phyloP scores from a whole-genome alignment of 2,113 vertebrate genomes.

The Gobio gobio region DNA sequence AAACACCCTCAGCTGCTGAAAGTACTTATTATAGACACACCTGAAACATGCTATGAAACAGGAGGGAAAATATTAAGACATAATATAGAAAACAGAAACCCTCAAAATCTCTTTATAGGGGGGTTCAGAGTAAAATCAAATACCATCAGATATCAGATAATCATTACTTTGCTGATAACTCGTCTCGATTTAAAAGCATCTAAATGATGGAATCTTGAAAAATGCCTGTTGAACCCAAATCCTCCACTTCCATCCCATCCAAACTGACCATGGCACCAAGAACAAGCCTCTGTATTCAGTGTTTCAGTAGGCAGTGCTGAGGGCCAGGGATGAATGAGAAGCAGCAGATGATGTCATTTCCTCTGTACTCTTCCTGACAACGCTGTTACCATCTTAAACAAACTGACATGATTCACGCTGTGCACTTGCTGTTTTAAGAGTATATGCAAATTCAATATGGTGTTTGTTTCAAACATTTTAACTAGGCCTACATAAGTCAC shows the following conservation, averaged over 20 bases:
- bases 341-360: slow-evolving; percentile 68
- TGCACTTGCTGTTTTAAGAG: not conserved
- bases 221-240: not conserved
- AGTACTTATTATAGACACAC: slow-evolving; percentile 51
- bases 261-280: slow-evolving; percentile 5
- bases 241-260: not conserved
- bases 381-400: slow-evolving; percentile 65
- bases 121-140: not conserved
- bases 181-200: not conserved
- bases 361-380: slow-evolving; percentile 67
- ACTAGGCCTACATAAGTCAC: not conserved
- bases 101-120: not conserved
- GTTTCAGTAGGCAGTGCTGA: not conserved
- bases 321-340: slow-evolving; percentile 23
- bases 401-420: slow-evolving; percentile 47
- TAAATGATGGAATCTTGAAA: not conserved
- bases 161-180: not conserved
- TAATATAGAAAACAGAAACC: not conserved
- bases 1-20: slow-evolving; percentile 64
- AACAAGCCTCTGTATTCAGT: slow-evolving; percentile 17
- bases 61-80: not conserved
- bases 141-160: no score
- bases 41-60: slow-evolving; percentile 39
- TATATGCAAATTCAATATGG: slow-evolving; percentile 26
- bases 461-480: not conserved